Conservation (phyloP, 2,888 invertebrate genomes). For the Steinernema scapterisci region DNA sequence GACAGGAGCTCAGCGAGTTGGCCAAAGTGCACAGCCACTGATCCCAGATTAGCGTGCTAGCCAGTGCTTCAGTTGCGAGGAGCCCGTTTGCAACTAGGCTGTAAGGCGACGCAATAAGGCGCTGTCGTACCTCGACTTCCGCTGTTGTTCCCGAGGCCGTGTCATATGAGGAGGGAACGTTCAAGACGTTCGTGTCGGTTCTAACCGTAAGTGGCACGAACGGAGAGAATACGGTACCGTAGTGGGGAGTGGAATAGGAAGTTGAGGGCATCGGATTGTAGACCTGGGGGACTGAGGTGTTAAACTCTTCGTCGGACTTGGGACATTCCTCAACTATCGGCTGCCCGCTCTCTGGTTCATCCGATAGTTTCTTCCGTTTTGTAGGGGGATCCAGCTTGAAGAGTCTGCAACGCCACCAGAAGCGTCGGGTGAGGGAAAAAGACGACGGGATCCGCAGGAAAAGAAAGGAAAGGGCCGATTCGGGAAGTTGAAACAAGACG, state of each 20-base stretch:
- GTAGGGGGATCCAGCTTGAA: constrained; percentile 1
- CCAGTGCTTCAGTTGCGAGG: constrained; percentile 14
- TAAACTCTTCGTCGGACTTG: constrained; percentile 26
- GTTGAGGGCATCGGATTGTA: constrained; percentile 22
- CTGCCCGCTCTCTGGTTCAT: not conserved
- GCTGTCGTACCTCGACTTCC: constrained; percentile 2
- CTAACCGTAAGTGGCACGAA: not conserved
- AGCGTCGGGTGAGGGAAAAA: not conserved
- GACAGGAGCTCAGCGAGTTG: constrained; percentile 41
- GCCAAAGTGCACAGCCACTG: constrained; percentile 50
- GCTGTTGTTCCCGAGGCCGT: not conserved
- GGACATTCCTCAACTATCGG: constrained; percentile 3
- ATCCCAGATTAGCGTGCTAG: constrained; percentile 42
- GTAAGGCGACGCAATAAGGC: constrained; percentile 23
- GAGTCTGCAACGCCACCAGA: not conserved
- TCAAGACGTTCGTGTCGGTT: not conserved
- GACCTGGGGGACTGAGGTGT: not conserved
- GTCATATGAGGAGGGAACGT: not conserved
- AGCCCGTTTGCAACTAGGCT: constrained; percentile 9
- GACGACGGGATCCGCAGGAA: not conserved
- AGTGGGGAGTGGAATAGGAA: not conserved
- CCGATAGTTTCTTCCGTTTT: constrained; percentile 19
- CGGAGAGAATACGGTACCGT: not conserved
- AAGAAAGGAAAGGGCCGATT: constrained; percentile 15
- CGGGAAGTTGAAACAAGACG: constrained; percentile 31